These are phyloP conservation scores for Staurois parvus DNA, from an alignment of 2,797 vertebrate species.

Conservation along the genomic window DNA sequence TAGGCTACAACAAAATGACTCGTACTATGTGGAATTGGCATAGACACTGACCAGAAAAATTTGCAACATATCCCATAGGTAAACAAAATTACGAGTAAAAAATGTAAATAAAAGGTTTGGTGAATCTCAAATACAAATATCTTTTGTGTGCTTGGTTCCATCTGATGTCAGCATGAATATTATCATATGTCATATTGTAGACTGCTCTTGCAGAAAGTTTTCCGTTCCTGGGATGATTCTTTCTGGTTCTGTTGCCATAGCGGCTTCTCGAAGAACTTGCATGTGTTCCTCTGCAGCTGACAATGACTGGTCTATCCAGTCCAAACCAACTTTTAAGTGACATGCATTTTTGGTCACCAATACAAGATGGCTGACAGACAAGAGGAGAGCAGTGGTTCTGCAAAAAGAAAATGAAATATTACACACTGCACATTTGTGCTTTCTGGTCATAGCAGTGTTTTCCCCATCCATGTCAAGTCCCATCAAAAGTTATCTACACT, in stretches of 20 bases:
- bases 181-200: slow-evolving; percentile 79
- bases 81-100: too few species aligned
- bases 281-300: slow-evolving; percentile 92
- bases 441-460: neutral
- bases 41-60: too few species aligned
- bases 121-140: neutral
- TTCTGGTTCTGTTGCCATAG: slow-evolving; percentile 88
- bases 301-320: slow-evolving; percentile 95
- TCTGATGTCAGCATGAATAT: neutral
- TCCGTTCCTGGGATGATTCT: slow-evolving; percentile 74
- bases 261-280: slow-evolving; percentile 89
- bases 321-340: slow-evolving; percentile 88
- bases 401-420: neutral
- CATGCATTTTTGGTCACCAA: slow-evolving; percentile 95
- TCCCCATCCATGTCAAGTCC: neutral
- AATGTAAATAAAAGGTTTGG: too few species aligned
- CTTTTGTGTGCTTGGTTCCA: too few species aligned
- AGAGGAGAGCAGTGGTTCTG: slow-evolving; percentile 90
- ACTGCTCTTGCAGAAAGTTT: slow-evolving; percentile 84
- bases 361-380: slow-evolving; percentile 94
- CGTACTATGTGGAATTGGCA: too few species aligned
- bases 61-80: too few species aligned
- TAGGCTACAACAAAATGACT: too few species aligned
- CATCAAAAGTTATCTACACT: neutral
- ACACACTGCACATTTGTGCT: neutral